Evolutionary conservation across 2,113 vertebrate genomes (phyloP).

Genomic region (Osmerus eperlanus): DNA sequence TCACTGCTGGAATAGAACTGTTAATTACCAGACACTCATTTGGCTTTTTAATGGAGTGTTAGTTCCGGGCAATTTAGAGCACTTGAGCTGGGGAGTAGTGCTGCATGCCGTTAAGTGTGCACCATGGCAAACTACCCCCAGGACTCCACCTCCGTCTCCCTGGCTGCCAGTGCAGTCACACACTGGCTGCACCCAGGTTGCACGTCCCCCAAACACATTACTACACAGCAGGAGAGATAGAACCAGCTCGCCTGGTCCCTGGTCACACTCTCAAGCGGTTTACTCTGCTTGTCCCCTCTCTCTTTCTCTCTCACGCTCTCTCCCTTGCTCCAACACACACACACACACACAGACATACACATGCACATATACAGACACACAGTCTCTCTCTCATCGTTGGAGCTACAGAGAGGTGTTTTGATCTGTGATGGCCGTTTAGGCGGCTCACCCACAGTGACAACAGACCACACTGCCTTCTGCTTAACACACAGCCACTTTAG

Average conservation of each 20-base stretch:
- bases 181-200: not conserved
- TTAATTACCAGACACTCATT: conserved; percentile 37
- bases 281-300: not conserved
- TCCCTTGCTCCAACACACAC: not conserved
- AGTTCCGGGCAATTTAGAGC: conserved; percentile 37
- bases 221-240: not conserved
- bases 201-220: not conserved
- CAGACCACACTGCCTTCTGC: not conserved
- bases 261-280: not conserved
- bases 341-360: not conserved
- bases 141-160: not conserved
- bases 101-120: conserved; percentile 6
- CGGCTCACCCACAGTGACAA: not conserved
- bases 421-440: not conserved
- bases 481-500: not conserved
- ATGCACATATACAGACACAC: too few relatives aligned
- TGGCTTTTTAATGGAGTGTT: conserved; percentile 28
- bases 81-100: conserved; percentile 13
- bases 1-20: conserved; percentile 19
- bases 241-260: not conserved
- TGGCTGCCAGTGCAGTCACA: not conserved
- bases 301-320: not conserved
- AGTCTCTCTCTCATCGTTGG: not conserved
- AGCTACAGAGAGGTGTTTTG: not conserved
- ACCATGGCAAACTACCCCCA: not conserved